phyloP scores from a whole-genome alignment of 2,113 vertebrate genomes.

The Poeciliopsis prolifica region DNA sequence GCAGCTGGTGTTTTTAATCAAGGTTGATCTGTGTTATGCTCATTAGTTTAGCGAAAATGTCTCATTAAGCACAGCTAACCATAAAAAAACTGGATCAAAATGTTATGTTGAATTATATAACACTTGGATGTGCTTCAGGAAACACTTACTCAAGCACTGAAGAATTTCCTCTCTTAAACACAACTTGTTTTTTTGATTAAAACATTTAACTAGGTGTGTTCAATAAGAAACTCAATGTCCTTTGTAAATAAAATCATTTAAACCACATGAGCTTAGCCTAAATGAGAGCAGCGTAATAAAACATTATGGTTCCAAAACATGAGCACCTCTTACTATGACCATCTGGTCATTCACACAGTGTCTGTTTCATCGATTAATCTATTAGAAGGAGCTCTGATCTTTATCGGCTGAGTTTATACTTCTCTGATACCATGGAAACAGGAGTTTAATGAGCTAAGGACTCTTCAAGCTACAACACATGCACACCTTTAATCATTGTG shows the following conservation, averaged over 20 bases:
- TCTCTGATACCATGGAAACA: conserved; percentile 55
- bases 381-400: conserved; percentile 6
- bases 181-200: neutral
- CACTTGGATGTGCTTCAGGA: neutral
- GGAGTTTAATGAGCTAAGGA: conserved; percentile 48
- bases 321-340: neutral
- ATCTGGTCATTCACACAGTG: neutral
- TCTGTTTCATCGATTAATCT: conserved; percentile 18
- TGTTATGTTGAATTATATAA: conserved; percentile 1
- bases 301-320: neutral
- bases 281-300: too few relatives aligned
- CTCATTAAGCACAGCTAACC: neutral
- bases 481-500: conserved; percentile 17
- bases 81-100: neutral
- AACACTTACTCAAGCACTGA: conserved; percentile 1
- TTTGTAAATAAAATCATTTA: neutral
- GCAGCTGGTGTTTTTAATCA: neutral
- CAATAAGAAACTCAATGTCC: neutral
- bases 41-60: neutral
- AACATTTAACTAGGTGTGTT: neutral
- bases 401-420: conserved; percentile 36
- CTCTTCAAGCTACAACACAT: conserved; percentile 6
- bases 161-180: neutral
- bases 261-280: too few relatives aligned
- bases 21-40: neutral